These are phyloP conservation scores for Nasua narica DNA, from an alignment of 2,797 vertebrate genomes.

Conservation along the genomic window DNA sequence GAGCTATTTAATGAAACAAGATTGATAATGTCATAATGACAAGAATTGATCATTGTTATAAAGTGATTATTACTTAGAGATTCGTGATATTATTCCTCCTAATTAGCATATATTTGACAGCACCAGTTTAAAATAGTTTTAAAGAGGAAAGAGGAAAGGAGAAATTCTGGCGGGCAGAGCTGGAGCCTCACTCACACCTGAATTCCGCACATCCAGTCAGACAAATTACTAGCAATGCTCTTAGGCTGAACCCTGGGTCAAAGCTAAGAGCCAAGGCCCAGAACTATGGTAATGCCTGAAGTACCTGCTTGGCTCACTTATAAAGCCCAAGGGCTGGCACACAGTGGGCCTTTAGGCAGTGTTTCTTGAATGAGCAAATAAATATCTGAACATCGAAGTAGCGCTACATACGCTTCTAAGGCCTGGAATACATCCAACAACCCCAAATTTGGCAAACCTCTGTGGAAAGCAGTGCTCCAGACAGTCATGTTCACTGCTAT, in stretches of 20 bases:
- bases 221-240: constrained; percentile 4
- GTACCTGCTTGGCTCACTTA: neutral
- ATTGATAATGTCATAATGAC: neutral
- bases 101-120: neutral
- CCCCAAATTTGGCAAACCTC: neutral
- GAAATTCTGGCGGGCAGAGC: neutral
- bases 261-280: neutral
- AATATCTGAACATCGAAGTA: neutral
- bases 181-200: neutral
- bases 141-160: neutral
- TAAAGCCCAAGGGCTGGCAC: neutral
- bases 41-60: neutral
- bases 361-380: neutral
- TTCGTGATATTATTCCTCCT: neutral
- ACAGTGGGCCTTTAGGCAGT: neutral
- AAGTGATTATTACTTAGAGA: neutral
- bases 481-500: neutral
- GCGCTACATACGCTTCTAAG: neutral
- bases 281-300: neutral
- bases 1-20: constrained; percentile 15
- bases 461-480: neutral
- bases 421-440: neutral
- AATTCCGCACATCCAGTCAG: neutral
- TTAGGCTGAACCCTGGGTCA: neutral
- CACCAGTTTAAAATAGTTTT: neutral